Base-by-base conservation (phyloP, 2,888 invertebrate genomes). In the Aricia artaxerxes region DNA sequence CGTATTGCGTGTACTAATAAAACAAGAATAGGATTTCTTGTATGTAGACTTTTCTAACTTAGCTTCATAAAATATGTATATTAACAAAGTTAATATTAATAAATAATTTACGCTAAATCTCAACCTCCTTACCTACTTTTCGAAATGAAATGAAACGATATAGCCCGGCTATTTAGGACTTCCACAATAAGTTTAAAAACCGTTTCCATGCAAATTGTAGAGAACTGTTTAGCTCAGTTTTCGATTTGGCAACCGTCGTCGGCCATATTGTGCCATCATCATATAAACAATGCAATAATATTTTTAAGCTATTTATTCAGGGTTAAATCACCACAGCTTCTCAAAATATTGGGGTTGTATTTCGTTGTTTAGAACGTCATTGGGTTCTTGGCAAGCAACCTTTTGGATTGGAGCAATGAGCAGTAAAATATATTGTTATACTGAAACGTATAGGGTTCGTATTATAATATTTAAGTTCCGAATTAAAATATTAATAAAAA, bases 211-310 rank as follows among this genome's bases (percentile, higher is more conserved):
- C 82, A 82, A 82, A 82, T 82, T 73, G 80, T 78, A 80, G 79
- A 81, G 80, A 79, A 77, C 78, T 80, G 82, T 84, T 85, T 82
- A 87, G 88, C 89, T 90, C 87, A 90, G 89, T 88, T 90, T 91
- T 91, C 91, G 90, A 91, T 91, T 91, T 91, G 91, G 91, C 91
- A 91, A 88, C 87, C 86, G 80, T 80, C 83, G 80, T 79, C 78
- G 84, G 81, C 82, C 83, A 84, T 84, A 82, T 81, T 80, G 81
- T 78, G 79, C 77, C 24, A 73, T 53, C 53, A 76, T 76, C 76
- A 38, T 76, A 53, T 76, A 76, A 76, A 76, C 57, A 76, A 76
- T 53, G 35, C 76, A 76, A 76, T 76, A 11, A 76, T 76, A 76
- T 76, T 76, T 76, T 76, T 76, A 76, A 53, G 76, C 13, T 57